phyloP scores from a whole-genome alignment of 64 coral and sea anemone species.

The Actinia equina region DNA sequence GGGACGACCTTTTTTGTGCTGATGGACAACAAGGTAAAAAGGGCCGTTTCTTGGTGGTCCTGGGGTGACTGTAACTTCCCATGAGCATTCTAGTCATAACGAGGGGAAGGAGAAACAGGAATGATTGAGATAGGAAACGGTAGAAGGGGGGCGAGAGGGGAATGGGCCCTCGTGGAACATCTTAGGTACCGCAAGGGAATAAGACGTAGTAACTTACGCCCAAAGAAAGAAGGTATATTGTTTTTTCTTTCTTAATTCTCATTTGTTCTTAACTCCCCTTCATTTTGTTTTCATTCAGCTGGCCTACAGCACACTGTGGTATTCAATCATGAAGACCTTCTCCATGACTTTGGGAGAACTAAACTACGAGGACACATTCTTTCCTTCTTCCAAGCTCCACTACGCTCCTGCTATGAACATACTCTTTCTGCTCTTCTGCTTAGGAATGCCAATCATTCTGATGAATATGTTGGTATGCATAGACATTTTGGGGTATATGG shows the following conservation, averaged over 20 bases:
- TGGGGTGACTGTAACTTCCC: background rate
- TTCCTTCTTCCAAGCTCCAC: constrained; percentile 26
- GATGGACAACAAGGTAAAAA: constrained; percentile 41
- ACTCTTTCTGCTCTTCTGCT: constrained; percentile 61
- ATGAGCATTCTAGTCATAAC: no score
- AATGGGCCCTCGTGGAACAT: no score
- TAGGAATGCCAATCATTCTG: constrained; percentile 85
- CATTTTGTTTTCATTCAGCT: background rate
- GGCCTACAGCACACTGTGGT: constrained; percentile 33
- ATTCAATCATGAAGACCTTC: constrained; percentile 55
- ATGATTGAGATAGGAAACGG: background rate
- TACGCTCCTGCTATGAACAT: constrained; percentile 54
- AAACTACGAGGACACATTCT: constrained; percentile 55
- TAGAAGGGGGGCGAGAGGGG: no score
- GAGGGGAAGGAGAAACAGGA: no score
- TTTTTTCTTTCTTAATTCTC: background rate
- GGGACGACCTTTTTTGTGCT: constrained; percentile 59
- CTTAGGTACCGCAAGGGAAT: no score
- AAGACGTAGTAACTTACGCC: no score
- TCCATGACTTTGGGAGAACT: constrained; percentile 87
- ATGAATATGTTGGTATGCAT: constrained; percentile 94
- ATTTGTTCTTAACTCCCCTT: background rate
- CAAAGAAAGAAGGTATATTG: no score
- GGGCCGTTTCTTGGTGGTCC: no score
- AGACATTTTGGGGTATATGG: background rate